Evolutionary conservation across 2,113 vertebrate species (phyloP).

Genomic region (Dicrurus megarhynchus): DNA sequence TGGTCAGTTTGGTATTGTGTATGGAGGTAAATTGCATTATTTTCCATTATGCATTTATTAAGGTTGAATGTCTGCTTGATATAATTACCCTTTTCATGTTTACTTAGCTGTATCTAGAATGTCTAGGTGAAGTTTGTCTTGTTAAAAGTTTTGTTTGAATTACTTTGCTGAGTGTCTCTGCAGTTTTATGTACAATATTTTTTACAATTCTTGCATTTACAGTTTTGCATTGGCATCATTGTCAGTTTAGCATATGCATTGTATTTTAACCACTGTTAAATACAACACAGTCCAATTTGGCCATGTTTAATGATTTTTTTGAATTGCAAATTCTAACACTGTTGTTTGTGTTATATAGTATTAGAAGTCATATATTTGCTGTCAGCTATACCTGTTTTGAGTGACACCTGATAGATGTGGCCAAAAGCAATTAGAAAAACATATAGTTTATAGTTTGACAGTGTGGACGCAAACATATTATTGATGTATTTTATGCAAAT

Average conservation of each 20-base stretch:
- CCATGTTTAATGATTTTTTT: background rate
- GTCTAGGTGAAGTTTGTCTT: background rate
- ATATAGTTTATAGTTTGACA: background rate
- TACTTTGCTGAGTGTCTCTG: background rate
- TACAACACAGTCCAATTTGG: background rate
- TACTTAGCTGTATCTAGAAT: background rate
- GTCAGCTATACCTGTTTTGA: background rate
- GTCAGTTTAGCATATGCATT: background rate
- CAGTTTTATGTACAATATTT: background rate
- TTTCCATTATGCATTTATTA: background rate
- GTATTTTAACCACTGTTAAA: background rate
- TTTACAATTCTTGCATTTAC: background rate
- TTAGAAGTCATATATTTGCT: background rate
- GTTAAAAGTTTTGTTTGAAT: background rate
- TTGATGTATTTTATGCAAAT: background rate
- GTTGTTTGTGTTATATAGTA: background rate
- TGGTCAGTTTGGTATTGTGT: conserved; percentile 97
- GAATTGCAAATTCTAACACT: background rate
- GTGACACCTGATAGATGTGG: background rate
- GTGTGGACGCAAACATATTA: background rate
- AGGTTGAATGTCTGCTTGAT: background rate
- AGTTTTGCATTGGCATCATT: background rate
- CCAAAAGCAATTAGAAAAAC: background rate
- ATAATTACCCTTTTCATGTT: background rate
- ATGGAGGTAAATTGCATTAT: conserved; percentile 83